Percentiles rank a stretch among this genome's conserved stretches.
Evolutionary conservation across 1,140 invertebrate species (phyloP).

Genomic region (Drosophila ambigua): DNA sequence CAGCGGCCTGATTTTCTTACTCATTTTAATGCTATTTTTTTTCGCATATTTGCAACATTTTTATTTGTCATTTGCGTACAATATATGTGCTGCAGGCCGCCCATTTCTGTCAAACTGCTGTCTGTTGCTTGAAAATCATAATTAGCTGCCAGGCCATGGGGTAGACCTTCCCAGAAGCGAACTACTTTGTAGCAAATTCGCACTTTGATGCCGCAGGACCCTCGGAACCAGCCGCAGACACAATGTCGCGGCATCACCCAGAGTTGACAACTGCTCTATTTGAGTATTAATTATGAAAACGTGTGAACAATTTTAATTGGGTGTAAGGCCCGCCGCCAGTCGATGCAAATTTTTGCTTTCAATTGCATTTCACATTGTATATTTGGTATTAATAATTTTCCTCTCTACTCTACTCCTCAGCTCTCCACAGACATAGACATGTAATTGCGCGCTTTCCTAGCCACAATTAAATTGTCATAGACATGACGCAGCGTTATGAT

Average conservation of each 20-base stretch:
- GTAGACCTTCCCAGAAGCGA: constrained; percentile 61
- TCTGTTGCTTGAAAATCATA: constrained; percentile 66
- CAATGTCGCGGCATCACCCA: constrained; percentile 36
- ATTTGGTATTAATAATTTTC: constrained; percentile 29
- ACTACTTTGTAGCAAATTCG: constrained; percentile 50
- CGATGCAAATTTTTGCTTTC: constrained; percentile 74
- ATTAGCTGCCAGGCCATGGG: constrained; percentile 53
- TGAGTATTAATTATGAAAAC: constrained; percentile 81
- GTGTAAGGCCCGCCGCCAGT: constrained; percentile 64
- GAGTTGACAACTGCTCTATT: constrained; percentile 73
- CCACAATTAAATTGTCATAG: constrained; percentile 81
- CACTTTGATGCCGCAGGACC: constrained; percentile 45
- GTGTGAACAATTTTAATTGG: constrained; percentile 83
- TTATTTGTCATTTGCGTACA: constrained; percentile 70
- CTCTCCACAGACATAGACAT: constrained; percentile 52
- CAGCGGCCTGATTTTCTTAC: constrained; percentile 34
- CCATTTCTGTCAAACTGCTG: constrained; percentile 71
- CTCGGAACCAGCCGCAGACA: constrained; percentile 2
- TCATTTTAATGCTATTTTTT: constrained; percentile 5
- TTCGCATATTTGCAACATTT: constrained; percentile 67
- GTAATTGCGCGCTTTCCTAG: constrained; percentile 78
- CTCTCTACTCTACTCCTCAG: neutral
- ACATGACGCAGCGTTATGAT: constrained; percentile 77
- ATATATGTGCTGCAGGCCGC: constrained; percentile 37
- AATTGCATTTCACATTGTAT: constrained; percentile 58